These are phyloP conservation scores for Crotalus viridis DNA, from an alignment of 2,113 vertebrate species.

Conservation along the genomic window DNA sequence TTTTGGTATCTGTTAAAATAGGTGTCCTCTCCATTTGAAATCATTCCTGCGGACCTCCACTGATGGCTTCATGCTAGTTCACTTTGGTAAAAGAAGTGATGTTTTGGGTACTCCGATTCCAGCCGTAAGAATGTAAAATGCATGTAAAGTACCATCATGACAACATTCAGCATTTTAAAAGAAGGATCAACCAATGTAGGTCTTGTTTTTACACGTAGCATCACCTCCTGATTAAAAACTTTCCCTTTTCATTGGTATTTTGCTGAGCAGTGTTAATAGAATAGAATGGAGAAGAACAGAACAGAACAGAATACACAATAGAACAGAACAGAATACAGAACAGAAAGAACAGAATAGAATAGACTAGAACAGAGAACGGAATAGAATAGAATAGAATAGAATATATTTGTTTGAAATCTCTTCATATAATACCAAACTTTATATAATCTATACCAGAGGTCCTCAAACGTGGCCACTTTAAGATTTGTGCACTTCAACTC, in stretches of 20 bases:
- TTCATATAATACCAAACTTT: background rate
- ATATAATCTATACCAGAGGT: background rate
- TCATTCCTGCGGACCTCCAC: constrained; percentile 46
- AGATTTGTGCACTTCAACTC: no score
- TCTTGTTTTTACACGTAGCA: background rate
- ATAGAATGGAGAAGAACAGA: no score
- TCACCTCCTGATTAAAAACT: background rate
- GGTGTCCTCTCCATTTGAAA: constrained; percentile 32
- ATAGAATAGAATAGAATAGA: no score
- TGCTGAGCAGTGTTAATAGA: no score
- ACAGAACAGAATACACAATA: no score
- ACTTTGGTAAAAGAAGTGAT: constrained; percentile 46
- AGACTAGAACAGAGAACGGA: no score
- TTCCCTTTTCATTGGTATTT: background rate
- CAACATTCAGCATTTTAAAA: background rate
- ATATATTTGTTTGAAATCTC: background rate
- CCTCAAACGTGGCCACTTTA: no score
- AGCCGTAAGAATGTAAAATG: constrained; percentile 33
- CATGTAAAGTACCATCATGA: background rate
- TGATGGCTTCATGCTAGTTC: constrained; percentile 47
- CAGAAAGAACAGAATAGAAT: no score
- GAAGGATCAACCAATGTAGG: no score
- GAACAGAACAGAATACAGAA: no score
- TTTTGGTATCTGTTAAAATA: constrained; percentile 25
- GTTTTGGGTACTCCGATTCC: constrained; percentile 30